Percentiles rank a stretch among this genome's conserved stretches.
phyloP scores from a whole-genome alignment of 2,797 vertebrate genomes.

The Gymnodraco acuticeps region DNA sequence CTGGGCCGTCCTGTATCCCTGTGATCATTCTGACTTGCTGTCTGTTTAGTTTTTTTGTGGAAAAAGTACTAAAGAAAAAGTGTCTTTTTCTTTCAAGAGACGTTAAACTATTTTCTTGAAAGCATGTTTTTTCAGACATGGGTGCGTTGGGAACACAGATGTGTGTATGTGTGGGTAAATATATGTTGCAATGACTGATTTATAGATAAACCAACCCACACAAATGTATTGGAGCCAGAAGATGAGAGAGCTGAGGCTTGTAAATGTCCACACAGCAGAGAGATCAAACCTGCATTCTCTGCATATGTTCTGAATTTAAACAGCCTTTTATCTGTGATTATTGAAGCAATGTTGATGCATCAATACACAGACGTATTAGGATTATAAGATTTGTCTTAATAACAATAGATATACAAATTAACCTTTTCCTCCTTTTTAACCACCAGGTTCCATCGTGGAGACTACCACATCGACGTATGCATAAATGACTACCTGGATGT shows the following conservation, averaged over 20 bases:
- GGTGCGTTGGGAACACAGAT: conserved; percentile 50
- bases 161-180: conserved; percentile 61
- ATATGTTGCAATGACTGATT: conserved; percentile 71
- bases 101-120: too few relatives aligned
- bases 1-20: conserved; percentile 52
- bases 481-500: conserved; percentile 99
- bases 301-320: conserved; percentile 15
- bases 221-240: conserved; percentile 65
- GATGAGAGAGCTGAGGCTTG: conserved; percentile 55
- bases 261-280: conserved; percentile 59
- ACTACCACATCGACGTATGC: conserved; percentile 98
- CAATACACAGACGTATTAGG: neutral
- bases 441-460: conserved; percentile 92
- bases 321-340: conserved; percentile 18
- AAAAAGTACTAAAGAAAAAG: conserved; percentile 30
- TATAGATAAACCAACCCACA: conserved; percentile 61
- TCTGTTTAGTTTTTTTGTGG: neutral
- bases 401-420: neutral
- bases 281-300: conserved; percentile 35
- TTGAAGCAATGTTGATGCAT: conserved; percentile 13
- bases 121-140: conserved; percentile 37
- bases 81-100: conserved; percentile 15
- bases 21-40: conserved; percentile 44
- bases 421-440: conserved; percentile 8
- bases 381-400: neutral